phyloP scores from a whole-genome alignment of 2,113 vertebrate species.

The Trochalopteron elliotii region DNA sequence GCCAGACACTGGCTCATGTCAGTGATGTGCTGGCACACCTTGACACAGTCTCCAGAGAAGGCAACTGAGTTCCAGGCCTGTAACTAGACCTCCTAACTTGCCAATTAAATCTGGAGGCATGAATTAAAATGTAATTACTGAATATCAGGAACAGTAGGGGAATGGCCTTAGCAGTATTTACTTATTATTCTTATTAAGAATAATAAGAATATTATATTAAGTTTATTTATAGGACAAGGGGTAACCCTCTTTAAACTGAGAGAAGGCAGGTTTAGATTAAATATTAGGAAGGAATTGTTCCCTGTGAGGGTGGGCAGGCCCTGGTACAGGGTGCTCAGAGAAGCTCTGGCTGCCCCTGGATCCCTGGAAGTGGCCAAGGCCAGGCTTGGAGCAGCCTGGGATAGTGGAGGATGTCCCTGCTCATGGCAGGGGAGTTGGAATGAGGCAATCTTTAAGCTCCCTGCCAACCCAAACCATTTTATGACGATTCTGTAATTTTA shows the following conservation, averaged over 20 bases:
- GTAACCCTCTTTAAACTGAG: background rate
- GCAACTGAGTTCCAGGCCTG: background rate
- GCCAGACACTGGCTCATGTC: background rate
- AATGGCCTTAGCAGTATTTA: background rate
- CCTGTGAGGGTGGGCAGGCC: background rate
- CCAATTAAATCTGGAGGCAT: background rate
- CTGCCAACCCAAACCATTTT: background rate
- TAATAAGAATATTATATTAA: background rate
- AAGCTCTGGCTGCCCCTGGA: background rate
- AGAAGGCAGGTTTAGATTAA: background rate
- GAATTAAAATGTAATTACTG: conserved; percentile 17
- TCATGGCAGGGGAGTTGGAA: background rate
- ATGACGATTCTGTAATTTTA: background rate
- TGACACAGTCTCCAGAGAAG: background rate
- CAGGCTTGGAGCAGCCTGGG: background rate
- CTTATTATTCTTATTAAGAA: background rate
- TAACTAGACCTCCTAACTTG: background rate
- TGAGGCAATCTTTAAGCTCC: too few species aligned
- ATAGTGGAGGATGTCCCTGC: background rate
- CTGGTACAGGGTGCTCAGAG: background rate
- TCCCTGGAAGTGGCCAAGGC: background rate
- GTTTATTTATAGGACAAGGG: background rate
- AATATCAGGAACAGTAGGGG: background rate
- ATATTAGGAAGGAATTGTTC: background rate
- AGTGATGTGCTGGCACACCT: conserved; percentile 9